phyloP scores from a whole-genome alignment of 2,113 vertebrate species.

The Corydoras sp. region DNA sequence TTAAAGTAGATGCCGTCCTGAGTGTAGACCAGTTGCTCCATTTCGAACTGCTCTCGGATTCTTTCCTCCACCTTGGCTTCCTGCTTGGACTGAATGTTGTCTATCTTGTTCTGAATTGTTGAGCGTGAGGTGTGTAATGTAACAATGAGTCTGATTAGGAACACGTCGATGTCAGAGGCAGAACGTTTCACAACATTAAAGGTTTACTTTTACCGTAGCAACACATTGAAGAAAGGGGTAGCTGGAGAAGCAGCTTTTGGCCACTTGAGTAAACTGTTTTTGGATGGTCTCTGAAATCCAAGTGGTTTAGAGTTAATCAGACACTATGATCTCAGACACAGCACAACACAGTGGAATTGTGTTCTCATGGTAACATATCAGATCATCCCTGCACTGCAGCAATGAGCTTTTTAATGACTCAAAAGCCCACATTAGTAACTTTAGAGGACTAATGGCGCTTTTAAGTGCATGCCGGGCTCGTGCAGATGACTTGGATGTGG shows the following conservation, averaged over 20 bases:
- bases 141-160: too few species aligned
- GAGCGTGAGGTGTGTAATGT: neutral
- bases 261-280: slow-evolving; percentile 26
- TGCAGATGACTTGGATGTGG: too few species aligned
- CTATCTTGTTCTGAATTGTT: slow-evolving; percentile 36
- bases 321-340: too few species aligned
- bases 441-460: too few species aligned
- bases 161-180: neutral
- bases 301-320: too few species aligned
- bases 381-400: too few species aligned
- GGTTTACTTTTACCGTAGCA: slow-evolving; percentile 23
- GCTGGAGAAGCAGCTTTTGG: slow-evolving; percentile 25
- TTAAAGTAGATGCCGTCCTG: slow-evolving; percentile 42
- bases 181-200: neutral
- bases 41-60: slow-evolving; percentile 47
- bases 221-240: slow-evolving; percentile 36
- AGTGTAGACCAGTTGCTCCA: slow-evolving; percentile 43
- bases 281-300: slow-evolving; percentile 31
- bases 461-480: too few species aligned
- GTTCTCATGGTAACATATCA: too few species aligned
- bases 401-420: too few species aligned
- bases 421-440: too few species aligned
- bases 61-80: slow-evolving; percentile 35
- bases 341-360: too few species aligned
- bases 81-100: slow-evolving; percentile 41